Percentiles rank a stretch among this genome's conserved stretches.
These are phyloP conservation scores for Orycteropus afer DNA, from an alignment of 2,113 vertebrate species.

Conservation along the genomic window DNA sequence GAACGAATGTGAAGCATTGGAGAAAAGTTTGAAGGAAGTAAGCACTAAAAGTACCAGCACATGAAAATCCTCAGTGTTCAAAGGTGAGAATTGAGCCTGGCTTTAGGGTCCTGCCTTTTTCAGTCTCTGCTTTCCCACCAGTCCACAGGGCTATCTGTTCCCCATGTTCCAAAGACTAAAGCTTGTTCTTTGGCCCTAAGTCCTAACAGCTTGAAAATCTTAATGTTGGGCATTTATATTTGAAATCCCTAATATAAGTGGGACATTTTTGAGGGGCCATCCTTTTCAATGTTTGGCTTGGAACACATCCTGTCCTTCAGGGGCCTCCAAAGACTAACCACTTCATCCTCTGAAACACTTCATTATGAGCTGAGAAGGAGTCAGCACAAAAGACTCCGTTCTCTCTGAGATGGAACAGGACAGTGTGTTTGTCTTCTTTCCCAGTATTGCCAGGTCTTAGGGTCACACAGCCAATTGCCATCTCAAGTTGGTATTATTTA, in stretches of 20 bases:
- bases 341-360: conserved; percentile 63
- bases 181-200: neutral
- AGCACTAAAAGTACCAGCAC: neutral
- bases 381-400: conserved; percentile 46
- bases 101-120: neutral
- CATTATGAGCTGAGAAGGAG: conserved; percentile 46
- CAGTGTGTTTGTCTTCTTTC: conserved; percentile 39
- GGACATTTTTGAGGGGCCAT: conserved; percentile 54
- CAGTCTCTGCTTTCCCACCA: neutral
- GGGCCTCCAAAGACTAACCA: conserved; percentile 36
- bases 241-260: conserved; percentile 63
- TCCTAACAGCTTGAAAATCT: conserved; percentile 46
- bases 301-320: conserved; percentile 50
- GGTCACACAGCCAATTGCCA: neutral
- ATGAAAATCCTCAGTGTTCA: conserved; percentile 16
- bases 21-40: neutral
- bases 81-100: neutral
- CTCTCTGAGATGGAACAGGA: conserved; percentile 11
- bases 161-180: neutral
- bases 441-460: neutral
- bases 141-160: neutral
- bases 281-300: conserved; percentile 66
- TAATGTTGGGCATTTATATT: conserved; percentile 33
- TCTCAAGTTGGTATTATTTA: conserved; percentile 47
- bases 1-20: neutral